Evolutionary conservation across 2,888 invertebrate genomes (phyloP).

Genomic region (Macrosiphum euphorbiae): DNA sequence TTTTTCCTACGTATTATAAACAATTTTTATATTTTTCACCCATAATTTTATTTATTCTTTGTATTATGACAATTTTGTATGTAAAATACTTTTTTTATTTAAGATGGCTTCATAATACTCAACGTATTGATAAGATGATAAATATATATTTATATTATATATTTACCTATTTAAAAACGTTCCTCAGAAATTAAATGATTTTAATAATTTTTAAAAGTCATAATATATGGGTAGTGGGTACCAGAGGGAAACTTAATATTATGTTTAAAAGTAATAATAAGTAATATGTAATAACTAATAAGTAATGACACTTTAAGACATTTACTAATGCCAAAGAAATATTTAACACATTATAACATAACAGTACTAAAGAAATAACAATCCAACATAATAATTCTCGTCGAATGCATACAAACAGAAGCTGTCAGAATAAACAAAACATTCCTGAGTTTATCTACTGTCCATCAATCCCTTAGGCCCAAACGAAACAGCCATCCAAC

Average conservation of each 20-base stretch:
- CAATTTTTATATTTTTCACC: background rate
- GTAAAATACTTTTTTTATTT: background rate
- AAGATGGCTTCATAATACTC: background rate
- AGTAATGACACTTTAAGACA: background rate
- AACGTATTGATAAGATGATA: background rate
- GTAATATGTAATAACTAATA: background rate
- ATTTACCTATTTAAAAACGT: background rate
- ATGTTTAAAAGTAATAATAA: background rate
- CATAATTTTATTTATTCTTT: background rate
- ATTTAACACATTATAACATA: too few relatives aligned
- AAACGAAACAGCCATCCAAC: too few relatives aligned
- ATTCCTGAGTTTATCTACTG: too few relatives aligned
- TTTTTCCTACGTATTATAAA: background rate
- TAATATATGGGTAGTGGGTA: background rate
- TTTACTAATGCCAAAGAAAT: background rate
- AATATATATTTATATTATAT: too few relatives aligned
- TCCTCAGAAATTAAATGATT: background rate
- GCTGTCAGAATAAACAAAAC: too few relatives aligned
- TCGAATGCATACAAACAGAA: too few relatives aligned
- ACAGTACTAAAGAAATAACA: too few relatives aligned
- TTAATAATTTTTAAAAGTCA: background rate
- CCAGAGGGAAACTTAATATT: background rate
- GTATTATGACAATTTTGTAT: background rate
- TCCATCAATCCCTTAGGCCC: too few relatives aligned
- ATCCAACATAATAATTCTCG: too few relatives aligned